Percentiles rank a stretch among this genome's conserved stretches.
phyloP scores from a whole-genome alignment of 2,888 invertebrate genomes.

The Dynastes tityus region DNA sequence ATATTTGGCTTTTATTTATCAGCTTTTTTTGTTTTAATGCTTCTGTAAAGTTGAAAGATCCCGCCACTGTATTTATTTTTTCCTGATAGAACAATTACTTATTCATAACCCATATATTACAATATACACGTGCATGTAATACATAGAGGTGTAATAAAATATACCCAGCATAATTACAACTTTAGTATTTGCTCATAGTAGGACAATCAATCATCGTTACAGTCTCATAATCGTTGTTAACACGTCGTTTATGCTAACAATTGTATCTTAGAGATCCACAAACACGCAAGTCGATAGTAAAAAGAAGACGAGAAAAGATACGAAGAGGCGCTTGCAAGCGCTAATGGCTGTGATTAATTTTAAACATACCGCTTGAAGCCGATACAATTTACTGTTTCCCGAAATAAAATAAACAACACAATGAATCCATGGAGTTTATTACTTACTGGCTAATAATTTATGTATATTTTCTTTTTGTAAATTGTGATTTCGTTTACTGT shows the following conservation, averaged over 20 bases:
- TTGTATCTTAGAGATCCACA: background rate
- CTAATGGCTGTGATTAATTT: background rate
- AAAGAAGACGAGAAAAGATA: background rate
- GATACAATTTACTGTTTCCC: conserved; percentile 1
- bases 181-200: too few relatives aligned
- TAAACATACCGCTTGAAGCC: background rate
- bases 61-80: too few relatives aligned
- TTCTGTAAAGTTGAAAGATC: too few relatives aligned
- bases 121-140: too few relatives aligned
- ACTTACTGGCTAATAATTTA: background rate
- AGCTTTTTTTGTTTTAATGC: too few relatives aligned
- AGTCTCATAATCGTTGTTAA: background rate
- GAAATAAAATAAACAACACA: background rate
- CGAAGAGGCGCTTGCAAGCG: background rate
- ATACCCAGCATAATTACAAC: too few relatives aligned
- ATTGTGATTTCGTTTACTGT: too few relatives aligned
- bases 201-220: background rate
- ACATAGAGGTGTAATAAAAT: too few relatives aligned
- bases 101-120: too few relatives aligned
- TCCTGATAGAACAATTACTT: too few relatives aligned
- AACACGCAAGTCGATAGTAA: background rate
- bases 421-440: background rate
- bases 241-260: background rate
- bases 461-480: background rate
- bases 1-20: too few relatives aligned